Evolutionary conservation across 2,113 vertebrate genomes (phyloP).

Genomic region (Lynx canadensis): DNA sequence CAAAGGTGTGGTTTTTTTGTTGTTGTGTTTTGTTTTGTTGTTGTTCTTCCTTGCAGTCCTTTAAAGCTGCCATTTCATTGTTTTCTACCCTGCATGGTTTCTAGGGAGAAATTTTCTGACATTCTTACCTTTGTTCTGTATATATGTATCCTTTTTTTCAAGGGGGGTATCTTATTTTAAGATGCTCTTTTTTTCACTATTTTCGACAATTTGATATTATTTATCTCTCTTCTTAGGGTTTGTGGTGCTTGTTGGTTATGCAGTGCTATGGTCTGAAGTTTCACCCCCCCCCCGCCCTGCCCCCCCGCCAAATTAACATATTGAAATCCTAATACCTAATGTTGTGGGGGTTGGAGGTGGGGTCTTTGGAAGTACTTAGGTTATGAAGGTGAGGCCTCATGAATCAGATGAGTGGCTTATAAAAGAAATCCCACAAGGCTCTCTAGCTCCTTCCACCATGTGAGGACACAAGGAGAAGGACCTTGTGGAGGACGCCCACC

Average conservation of each 20-base stretch:
- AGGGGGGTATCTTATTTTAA: background rate
- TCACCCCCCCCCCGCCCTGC: fast-evolving
- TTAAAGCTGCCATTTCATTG: background rate
- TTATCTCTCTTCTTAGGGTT: background rate
- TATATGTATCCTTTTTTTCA: background rate
- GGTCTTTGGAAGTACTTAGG: background rate
- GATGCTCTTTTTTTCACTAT: background rate
- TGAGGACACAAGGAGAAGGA: background rate
- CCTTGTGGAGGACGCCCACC: background rate
- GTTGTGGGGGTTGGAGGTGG: background rate
- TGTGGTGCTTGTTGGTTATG: background rate
- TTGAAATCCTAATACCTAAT: background rate
- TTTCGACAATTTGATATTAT: background rate
- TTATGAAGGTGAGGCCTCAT: background rate
- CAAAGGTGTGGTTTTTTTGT: background rate
- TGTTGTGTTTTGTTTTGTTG: background rate
- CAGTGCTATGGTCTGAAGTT: background rate
- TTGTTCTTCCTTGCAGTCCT: background rate
- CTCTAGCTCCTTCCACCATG: background rate
- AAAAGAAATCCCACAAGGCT: background rate
- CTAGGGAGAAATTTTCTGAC: background rate
- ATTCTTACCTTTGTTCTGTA: background rate
- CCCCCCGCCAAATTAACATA: background rate
- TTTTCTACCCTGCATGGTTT: background rate
- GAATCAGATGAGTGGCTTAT: background rate